phyloP scores from a whole-genome alignment of 2,113 vertebrate genomes.

The Anser cygnoides region DNA sequence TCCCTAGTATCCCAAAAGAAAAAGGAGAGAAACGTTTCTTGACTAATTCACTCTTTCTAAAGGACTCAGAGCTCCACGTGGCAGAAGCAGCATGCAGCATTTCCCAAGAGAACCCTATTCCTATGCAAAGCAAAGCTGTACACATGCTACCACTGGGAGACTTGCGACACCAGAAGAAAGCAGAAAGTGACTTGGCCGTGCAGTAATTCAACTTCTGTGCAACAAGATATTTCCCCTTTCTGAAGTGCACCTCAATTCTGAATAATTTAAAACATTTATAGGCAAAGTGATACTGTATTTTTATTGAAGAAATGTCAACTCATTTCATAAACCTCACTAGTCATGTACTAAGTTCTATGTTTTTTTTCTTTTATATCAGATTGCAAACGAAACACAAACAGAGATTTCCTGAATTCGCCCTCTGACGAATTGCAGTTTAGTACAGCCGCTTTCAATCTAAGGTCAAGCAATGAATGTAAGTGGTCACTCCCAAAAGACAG shows the following conservation, averaged over 20 bases:
- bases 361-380: neutral
- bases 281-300: neutral
- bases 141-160: neutral
- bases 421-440: neutral
- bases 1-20: neutral
- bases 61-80: neutral
- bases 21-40: neutral
- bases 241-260: neutral
- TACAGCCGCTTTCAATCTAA: neutral
- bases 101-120: neutral
- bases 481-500: neutral
- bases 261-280: slow-evolving; percentile 11
- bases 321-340: neutral
- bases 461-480: neutral
- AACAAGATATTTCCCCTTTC: neutral
- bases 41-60: neutral
- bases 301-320: neutral
- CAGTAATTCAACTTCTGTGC: neutral
- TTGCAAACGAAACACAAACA: slow-evolving; percentile 5
- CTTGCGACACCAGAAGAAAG: neutral
- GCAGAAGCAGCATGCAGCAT: neutral
- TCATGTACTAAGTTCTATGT: neutral
- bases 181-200: neutral
- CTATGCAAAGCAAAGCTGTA: neutral
- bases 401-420: neutral